Evolutionary conservation across 2,113 vertebrate species (phyloP).

Genomic region (Ochotona curzoniae): DNA sequence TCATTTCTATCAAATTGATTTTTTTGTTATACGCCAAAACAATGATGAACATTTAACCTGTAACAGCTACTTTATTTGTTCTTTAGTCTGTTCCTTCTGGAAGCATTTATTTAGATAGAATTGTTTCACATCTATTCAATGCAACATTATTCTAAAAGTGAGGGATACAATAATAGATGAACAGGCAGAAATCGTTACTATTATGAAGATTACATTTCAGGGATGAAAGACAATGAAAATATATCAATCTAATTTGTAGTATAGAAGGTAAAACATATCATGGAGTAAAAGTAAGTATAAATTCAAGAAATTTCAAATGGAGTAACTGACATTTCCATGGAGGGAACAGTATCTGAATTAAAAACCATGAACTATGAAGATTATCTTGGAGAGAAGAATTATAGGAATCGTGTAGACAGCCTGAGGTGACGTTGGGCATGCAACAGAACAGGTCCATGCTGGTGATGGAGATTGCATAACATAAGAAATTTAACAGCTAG

Average conservation of each 20-base stretch:
- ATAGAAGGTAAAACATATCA: background rate
- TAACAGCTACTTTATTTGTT: background rate
- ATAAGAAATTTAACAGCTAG: background rate
- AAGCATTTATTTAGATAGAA: slow-evolving; percentile 2
- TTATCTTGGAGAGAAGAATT: background rate
- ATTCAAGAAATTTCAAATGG: slow-evolving; percentile 1
- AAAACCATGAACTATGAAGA: background rate
- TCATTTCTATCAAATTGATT: background rate
- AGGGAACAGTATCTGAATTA: background rate
- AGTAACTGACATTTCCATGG: background rate
- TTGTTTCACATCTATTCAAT: background rate
- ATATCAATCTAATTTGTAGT: background rate
- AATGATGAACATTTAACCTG: slow-evolving; percentile 18
- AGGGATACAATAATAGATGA: background rate
- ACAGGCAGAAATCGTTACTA: background rate
- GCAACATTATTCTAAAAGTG: background rate
- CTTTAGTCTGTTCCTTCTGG: background rate
- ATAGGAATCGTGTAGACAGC: background rate
- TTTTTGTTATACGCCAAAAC: background rate
- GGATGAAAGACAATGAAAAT: background rate
- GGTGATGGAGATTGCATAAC: background rate
- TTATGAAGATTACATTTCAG: background rate
- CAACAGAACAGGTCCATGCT: background rate
- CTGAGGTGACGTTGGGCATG: background rate
- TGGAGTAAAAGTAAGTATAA: background rate